Conservation (phyloP, 2,888 invertebrate species). For the Spatulosminthurus flaviceps region DNA sequence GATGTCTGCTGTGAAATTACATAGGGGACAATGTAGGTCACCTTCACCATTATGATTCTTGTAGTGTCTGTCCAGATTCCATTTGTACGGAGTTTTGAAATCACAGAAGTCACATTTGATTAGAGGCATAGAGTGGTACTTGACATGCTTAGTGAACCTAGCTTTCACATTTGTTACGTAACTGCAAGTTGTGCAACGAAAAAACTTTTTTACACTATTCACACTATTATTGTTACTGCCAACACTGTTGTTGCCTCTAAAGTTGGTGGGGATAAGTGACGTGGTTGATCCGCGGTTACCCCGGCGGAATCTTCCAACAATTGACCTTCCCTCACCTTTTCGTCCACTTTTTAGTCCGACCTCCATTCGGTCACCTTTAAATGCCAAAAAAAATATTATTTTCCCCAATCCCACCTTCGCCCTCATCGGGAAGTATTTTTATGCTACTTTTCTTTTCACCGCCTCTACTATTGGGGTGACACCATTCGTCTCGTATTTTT, state of each 20-base stretch:
- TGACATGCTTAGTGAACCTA: constrained; percentile 89
- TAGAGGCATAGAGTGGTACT: constrained; percentile 93
- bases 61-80: constrained; percentile 93
- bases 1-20: constrained; percentile 90
- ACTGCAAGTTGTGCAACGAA: constrained; percentile 88
- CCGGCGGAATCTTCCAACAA: constrained; percentile 11
- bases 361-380: constrained; percentile 42
- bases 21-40: constrained; percentile 84
- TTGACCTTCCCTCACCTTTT: constrained; percentile 36
- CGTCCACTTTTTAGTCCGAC: constrained; percentile 30
- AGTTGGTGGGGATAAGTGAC: not conserved
- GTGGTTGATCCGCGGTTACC: constrained; percentile 27
- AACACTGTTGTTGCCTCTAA: too few species aligned
- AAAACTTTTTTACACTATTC: constrained; percentile 67
- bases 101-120: constrained; percentile 93
- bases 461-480: too few species aligned
- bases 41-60: constrained; percentile 87
- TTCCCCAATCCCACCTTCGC: not conserved
- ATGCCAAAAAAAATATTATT: constrained; percentile 7
- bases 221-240: not conserved
- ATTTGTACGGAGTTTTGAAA: constrained; percentile 87
- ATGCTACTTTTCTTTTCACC: too few species aligned
- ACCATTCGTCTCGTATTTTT: too few species aligned
- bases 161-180: constrained; percentile 91
- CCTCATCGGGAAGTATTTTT: too few species aligned